These are phyloP conservation scores for Oligia fasciuncula DNA, from an alignment of 2,888 invertebrate genomes.

Conservation along the genomic window DNA sequence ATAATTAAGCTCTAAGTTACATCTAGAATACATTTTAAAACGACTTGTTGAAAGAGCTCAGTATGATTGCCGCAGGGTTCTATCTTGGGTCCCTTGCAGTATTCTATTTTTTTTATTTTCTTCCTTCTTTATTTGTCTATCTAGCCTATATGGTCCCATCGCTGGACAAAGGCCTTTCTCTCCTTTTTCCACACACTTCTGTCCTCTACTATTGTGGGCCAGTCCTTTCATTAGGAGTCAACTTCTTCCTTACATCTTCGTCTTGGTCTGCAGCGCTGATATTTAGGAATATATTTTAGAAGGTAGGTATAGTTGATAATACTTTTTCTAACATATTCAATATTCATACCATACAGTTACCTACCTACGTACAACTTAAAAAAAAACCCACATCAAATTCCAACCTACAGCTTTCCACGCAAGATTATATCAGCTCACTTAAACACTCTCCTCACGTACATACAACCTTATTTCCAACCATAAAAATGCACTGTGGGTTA, in stretches of 20 bases:
- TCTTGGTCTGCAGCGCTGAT: not conserved
- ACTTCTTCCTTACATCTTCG: not conserved
- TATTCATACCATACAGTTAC: not conserved
- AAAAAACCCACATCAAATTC: constrained; percentile 36
- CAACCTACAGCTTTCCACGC: constrained; percentile 29
- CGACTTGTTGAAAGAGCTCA: not conserved
- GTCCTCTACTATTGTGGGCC: not conserved
- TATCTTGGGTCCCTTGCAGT: not conserved
- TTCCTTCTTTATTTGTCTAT: not conserved
- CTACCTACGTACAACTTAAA: not conserved
- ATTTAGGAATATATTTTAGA: not conserved
- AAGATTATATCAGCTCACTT: constrained; percentile 50
- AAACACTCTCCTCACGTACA: constrained; percentile 48
- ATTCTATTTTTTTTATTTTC: not conserved
- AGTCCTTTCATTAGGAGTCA: not conserved
- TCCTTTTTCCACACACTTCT: not conserved
- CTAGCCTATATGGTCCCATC: not conserved
- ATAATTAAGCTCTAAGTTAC: constrained; percentile 6
- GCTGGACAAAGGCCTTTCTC: not conserved
- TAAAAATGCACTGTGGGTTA: constrained; percentile 74
- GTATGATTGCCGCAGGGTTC: constrained; percentile 15
- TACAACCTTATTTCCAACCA: constrained; percentile 41
- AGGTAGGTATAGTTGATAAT: not conserved
- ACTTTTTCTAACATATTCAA: not conserved
- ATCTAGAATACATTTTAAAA: not conserved